Evolutionary conservation across 2,113 vertebrate species (phyloP), one percentile per base, ranked within the genome.

Genomic region (Apteryx mantelli): DNA sequence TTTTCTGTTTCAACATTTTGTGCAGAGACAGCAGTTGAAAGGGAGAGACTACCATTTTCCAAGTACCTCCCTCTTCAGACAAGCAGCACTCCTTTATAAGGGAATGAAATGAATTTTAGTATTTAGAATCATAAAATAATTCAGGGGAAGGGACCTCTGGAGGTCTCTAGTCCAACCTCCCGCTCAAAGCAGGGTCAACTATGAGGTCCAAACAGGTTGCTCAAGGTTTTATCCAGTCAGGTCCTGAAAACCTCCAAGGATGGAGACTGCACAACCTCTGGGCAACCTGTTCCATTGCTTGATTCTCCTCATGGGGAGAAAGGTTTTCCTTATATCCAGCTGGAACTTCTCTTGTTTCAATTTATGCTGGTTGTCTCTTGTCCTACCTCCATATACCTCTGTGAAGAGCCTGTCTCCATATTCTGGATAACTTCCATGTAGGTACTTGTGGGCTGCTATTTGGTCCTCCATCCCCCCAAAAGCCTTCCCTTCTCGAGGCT

Each of bases 261-360:
- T 38, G 38, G 60, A 80, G 52, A 53, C 32, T 34, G 21, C 18
- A 66, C 60, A 53, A 34, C 7, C 11, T 42, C 19, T 50, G 40
- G 30, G 50, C 40, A 64, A n/a, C 30, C 22, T 50, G 12, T 56
- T 71, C 15, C 11, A 25, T 20, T 13, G 58, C 53, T 13, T 42
- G 17, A 32, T 8, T 66, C 16, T 28, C 5, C 17, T 32, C 13
- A 30, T 21, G 32, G 36, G 13, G 36, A 3, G 42, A 58, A 50
- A 32, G 5, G 28, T 65, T 25, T 36, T 60, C 58, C 52, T n/a
- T 66, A 32, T 50, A 50, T 2, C 8, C 25, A 0, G 0, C 3
- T 80, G 42, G 25, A 42, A 65, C 10, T 25, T 65, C 13, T 65
- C 3, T 30, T 28, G 10, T 7, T 64, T 55, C 53, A 28, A 78